phyloP scores from a whole-genome alignment of 2,888 invertebrate species.

The Gryllus longicercus region DNA sequence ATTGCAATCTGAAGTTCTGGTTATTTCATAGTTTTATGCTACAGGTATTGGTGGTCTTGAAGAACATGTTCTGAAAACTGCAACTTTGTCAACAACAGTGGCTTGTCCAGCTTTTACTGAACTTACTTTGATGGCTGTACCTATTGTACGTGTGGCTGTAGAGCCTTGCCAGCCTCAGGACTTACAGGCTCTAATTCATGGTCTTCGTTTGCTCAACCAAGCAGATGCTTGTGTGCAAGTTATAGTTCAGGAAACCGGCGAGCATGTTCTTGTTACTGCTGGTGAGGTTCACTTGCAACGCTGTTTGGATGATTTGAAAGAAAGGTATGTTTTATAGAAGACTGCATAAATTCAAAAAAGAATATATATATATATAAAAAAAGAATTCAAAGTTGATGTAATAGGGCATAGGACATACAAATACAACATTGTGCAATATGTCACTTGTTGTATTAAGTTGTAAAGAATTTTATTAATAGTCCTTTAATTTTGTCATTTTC shows the following conservation, averaged over 20 bases:
- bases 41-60: constrained; percentile 81
- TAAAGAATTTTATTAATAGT: neutral
- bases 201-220: constrained; percentile 84
- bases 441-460: no score
- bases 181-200: constrained; percentile 57
- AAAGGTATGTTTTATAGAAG: constrained; percentile 45
- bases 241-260: constrained; percentile 87
- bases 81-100: constrained; percentile 77
- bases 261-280: constrained; percentile 89
- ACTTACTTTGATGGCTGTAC: constrained; percentile 69
- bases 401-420: no score
- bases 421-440: no score
- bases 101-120: constrained; percentile 87
- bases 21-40: constrained; percentile 28
- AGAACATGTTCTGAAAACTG: constrained; percentile 80
- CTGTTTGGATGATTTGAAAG: constrained; percentile 86
- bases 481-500: constrained; percentile 2
- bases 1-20: neutral
- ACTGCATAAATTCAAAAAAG: no score
- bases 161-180: constrained; percentile 81
- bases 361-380: no score
- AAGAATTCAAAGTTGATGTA: no score
- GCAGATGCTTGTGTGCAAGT: constrained; percentile 92
- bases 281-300: constrained; percentile 96
- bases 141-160: constrained; percentile 90